Evolutionary conservation across 2,888 invertebrate genomes (phyloP).

Genomic region (Hydropsyche betteni): DNA sequence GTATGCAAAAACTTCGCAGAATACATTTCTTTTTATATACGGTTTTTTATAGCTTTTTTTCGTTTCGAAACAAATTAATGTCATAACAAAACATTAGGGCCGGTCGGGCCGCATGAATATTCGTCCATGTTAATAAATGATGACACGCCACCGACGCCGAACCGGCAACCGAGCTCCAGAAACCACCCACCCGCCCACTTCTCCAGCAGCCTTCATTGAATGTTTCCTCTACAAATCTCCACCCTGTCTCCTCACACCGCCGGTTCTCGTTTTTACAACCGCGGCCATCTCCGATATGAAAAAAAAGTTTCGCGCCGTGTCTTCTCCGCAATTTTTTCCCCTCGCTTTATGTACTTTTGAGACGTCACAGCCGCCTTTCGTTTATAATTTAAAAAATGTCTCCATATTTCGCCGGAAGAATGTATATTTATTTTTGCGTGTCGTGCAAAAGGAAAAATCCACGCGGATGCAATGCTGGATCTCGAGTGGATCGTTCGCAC

Average conservation of each 20-base stretch:
- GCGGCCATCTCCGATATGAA: slow-evolving; percentile 18
- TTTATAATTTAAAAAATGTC: background rate
- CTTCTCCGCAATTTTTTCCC: slow-evolving; percentile 35
- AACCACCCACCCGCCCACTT: slow-evolving; percentile 18
- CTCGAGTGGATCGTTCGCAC: background rate
- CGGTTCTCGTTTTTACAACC: slow-evolving; percentile 46
- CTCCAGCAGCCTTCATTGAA: slow-evolving; percentile 40
- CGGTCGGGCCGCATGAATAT: slow-evolving; percentile 30
- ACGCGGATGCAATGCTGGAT: too few species aligned
- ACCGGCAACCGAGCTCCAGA: slow-evolving; percentile 41
- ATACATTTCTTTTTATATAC: background rate
- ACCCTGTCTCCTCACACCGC: slow-evolving; percentile 20
- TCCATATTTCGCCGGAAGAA: too few species aligned
- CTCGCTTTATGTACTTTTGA: slow-evolving; percentile 47
- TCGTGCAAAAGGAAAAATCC: too few species aligned
- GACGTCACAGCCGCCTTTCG: slow-evolving; percentile 1
- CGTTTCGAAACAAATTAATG: slow-evolving; percentile 41
- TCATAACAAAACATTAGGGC: slow-evolving; percentile 38
- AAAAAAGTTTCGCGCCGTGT: background rate
- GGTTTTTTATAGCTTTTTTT: background rate
- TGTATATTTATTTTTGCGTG: too few species aligned
- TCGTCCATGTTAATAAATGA: slow-evolving; percentile 39
- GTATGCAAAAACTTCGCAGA: background rate
- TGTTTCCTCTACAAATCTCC: slow-evolving; percentile 50
- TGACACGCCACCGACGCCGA: slow-evolving; percentile 33